Percentiles rank a stretch among this genome's conserved stretches.
These are phyloP conservation scores for Pangasianodon hypophthalmus DNA, from an alignment of 2,113 vertebrate genomes.

Conservation along the genomic window DNA sequence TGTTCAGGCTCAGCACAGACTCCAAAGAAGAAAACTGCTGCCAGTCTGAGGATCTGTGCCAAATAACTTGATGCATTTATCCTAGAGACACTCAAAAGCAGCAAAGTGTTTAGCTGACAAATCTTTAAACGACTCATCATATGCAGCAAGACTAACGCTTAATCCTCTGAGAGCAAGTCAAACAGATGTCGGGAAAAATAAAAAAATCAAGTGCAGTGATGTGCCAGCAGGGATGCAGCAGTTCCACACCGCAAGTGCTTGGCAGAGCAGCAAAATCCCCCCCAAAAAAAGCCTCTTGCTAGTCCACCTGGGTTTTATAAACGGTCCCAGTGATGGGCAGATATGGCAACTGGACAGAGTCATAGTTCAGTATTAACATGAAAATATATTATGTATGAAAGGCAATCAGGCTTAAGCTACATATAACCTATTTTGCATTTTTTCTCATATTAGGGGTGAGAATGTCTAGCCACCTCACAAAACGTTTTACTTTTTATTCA, in stretches of 20 bases:
- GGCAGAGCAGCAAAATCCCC: too few species aligned
- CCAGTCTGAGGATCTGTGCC: not conserved
- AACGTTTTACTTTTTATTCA: not conserved
- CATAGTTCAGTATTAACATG: not conserved
- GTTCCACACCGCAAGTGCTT: not conserved
- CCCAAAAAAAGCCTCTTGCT: not conserved
- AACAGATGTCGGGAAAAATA: not conserved
- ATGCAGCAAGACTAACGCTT: not conserved
- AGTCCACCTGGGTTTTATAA: not conserved
- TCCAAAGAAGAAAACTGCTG: not conserved
- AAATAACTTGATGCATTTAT: slow-evolving; percentile 17
- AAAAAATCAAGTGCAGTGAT: not conserved
- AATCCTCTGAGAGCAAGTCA: not conserved
- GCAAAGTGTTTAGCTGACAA: slow-evolving; percentile 3
- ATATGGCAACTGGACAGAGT: not conserved
- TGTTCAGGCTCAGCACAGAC: slow-evolving; percentile 1
- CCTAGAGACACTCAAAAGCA: not conserved
- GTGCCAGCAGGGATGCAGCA: not conserved
- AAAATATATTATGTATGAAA: not conserved
- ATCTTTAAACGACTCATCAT: slow-evolving; percentile 20
- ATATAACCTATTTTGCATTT: not conserved
- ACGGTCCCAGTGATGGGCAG: not conserved
- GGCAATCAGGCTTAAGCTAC: not conserved
- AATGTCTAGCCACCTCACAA: not conserved
- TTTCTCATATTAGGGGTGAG: not conserved